phyloP scores from a whole-genome alignment of 2,888 invertebrate genomes.

The Torymus aiolomorphi region DNA sequence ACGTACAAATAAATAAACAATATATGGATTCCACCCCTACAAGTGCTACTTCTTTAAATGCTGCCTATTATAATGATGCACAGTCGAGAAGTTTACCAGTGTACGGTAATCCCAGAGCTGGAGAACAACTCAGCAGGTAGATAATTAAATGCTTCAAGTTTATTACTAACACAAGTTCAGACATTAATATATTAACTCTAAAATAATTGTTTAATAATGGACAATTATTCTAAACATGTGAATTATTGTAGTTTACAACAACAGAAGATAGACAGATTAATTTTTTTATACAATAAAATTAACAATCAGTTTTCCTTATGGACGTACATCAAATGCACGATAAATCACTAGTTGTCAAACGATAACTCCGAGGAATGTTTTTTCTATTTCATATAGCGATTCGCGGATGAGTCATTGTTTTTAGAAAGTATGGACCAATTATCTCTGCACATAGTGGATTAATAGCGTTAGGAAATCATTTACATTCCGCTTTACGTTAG shows the following conservation, averaged over 20 bases:
- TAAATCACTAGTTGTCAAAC: no score
- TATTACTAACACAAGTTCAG: no score
- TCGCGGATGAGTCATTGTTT: neutral
- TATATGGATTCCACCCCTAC: slow-evolving; percentile 65
- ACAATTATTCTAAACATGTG: no score
- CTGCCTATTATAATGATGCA: slow-evolving; percentile 64
- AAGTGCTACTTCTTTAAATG: slow-evolving; percentile 60
- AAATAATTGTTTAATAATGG: neutral
- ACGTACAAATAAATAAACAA: slow-evolving; percentile 66
- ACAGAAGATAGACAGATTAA: no score
- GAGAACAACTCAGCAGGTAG: slow-evolving; percentile 50
- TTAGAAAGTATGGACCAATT: neutral
- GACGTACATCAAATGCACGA: no score
- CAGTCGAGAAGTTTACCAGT: slow-evolving; percentile 68
- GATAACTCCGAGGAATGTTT: no score
- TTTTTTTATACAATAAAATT: no score
- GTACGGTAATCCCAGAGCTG: slow-evolving; percentile 22
- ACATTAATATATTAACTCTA: neutral
- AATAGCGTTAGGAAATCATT: no score
- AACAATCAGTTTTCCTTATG: no score
- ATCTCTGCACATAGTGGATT: no score
- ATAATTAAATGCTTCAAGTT: neutral
- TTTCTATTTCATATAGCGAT: neutral
- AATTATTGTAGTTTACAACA: no score
- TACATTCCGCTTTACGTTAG: no score